phyloP scores from a whole-genome alignment of 1,140 invertebrate genomes.

The Brachionus calyciflorus region DNA sequence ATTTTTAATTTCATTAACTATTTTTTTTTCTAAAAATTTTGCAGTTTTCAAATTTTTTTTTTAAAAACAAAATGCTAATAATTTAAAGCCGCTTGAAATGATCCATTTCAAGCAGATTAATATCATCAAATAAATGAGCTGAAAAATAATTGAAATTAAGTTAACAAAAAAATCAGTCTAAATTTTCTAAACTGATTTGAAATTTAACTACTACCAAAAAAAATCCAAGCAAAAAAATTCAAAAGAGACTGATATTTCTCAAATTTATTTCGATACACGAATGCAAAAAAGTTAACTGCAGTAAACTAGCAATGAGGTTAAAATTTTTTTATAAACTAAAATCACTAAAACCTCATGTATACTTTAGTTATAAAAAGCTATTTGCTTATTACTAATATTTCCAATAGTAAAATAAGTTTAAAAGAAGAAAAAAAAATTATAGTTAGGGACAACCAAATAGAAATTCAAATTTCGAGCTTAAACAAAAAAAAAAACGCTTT shows the following conservation, averaged over 20 bases:
- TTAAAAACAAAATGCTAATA: no score
- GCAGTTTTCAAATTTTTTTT: no score
- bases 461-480: no score
- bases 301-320: conserved; percentile 10
- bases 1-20: no score
- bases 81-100: no score
- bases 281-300: neutral
- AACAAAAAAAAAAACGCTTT: no score
- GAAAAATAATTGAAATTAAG: neutral
- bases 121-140: no score
- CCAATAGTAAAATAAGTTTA: no score
- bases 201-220: neutral
- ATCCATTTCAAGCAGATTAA: no score
- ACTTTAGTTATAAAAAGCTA: neutral
- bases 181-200: neutral
- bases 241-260: neutral
- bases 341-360: neutral
- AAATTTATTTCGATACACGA: neutral
- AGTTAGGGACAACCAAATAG: no score
- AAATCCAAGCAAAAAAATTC: neutral
- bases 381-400: neutral
- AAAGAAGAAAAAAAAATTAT: no score
- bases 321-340: conserved; percentile 2
- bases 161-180: conserved; percentile 25
- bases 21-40: no score